A percentile compares a stretch with the other conserved stretches of the same genome.
Conservation (phyloP, 2,797 vertebrate genomes). For the Steatocranus sp. region DNA sequence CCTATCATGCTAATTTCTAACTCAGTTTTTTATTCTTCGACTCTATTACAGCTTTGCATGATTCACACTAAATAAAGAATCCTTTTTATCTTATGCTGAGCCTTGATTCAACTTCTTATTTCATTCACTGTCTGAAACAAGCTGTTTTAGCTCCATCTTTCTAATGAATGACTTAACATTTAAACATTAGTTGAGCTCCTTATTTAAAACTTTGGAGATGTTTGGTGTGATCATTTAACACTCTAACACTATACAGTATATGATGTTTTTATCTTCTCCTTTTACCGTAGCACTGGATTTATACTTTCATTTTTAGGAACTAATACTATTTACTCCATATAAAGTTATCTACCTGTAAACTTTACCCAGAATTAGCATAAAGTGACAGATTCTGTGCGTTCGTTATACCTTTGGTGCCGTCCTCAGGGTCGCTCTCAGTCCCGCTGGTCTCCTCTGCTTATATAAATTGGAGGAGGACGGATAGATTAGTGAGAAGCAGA, state of each 20-base stretch:
- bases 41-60: neutral
- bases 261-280: neutral
- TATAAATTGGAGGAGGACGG: conserved; percentile 32
- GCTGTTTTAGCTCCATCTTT: neutral
- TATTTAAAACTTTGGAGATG: neutral
- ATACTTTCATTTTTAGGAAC: neutral
- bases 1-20: neutral
- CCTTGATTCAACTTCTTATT: neutral
- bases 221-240: neutral
- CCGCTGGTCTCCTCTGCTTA: conserved; percentile 90
- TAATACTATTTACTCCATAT: neutral
- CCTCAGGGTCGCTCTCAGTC: conserved; percentile 93
- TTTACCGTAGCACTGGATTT: neutral
- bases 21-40: neutral
- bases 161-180: neutral
- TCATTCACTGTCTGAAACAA: neutral
- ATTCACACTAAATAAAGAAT: neutral
- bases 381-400: neutral
- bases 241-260: neutral
- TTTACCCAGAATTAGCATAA: neutral
- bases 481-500: conserved; percentile 12
- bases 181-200: neutral
- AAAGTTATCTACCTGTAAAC: neutral
- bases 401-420: conserved; percentile 83
- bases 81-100: neutral